Evolutionary conservation across 2,888 invertebrate species (phyloP), one percentile per base, ranked within the genome.

Genomic region (Panopea generosa): DNA sequence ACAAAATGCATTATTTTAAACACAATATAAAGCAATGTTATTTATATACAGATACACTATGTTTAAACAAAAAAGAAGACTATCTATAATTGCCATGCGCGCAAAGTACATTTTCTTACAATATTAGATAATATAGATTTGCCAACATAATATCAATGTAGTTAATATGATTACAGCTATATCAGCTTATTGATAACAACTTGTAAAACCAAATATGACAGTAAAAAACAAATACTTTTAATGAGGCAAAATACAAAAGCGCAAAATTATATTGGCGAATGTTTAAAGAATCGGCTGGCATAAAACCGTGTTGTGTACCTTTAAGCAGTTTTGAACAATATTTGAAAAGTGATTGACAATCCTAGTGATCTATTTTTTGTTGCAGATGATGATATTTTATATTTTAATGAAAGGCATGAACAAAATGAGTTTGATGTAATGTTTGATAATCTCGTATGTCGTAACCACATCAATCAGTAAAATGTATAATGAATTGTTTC

Each of bases 361-460:
- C 66, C 56, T 3, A 16, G 20, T 22, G 26, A 18, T 38, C 26
- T 6, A 6, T 56, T 45, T 56, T 66, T 57, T 38, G 43, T 49
- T 33, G 49, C 66, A 0, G 55, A 55, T 45, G 55, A 65, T 11
- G 66, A 66, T 49, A 47, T 57, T 29, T 22, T 66, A 38, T 9
- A 68, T 18, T 59, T 68, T 43, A 43, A 40, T 18, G 59, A 68
- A 22, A n/a, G 68, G 24, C 59, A 59, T 43, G 43, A 57, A 38
- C 16, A 27, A 2, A 59, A 59, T 52, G 59, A 68, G 40, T 50
- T 59, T 14, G 26, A 60, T 27, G 59, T 68, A 22, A 4, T 60
- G 52, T 68, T 68, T 52, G 29, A 60, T 18, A 40, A 68, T 33
- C 26, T 50, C 18, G 24, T 20, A 26, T 11, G 20, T 22, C 2